These are phyloP conservation scores for Platorchestia sp. DNA, from an alignment of 1,140 invertebrate species.

Conservation along the genomic window DNA sequence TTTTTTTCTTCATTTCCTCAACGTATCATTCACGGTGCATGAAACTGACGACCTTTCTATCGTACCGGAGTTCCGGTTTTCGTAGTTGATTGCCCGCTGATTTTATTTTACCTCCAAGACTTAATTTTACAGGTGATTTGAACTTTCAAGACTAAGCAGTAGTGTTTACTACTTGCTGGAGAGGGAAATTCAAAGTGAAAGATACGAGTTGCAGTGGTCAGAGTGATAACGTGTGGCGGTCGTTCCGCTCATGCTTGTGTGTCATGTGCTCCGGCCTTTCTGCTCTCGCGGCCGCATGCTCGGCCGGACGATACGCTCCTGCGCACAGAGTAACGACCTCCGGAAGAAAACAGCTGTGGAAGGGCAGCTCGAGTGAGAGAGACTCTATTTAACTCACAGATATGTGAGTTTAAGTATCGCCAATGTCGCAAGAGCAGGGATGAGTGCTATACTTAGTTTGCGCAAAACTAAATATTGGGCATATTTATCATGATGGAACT, in stretches of 20 bases:
- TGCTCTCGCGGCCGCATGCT: not conserved
- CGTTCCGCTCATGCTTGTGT: slow-evolving; percentile 11
- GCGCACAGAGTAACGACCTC: not conserved
- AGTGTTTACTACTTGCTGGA: not conserved
- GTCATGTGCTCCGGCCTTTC: not conserved
- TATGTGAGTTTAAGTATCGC: not conserved
- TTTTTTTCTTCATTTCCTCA: not conserved
- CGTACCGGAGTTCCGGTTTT: not conserved
- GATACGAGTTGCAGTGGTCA: not conserved
- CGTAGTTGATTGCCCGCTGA: not conserved
- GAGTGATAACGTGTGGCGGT: slow-evolving; percentile 7
- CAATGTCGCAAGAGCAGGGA: not conserved
- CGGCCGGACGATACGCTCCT: slow-evolving; percentile 18
- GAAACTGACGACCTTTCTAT: not conserved
- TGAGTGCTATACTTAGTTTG: not conserved
- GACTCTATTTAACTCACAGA: not conserved
- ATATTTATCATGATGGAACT: not conserved
- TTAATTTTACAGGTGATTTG: not conserved
- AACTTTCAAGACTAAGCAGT: not conserved
- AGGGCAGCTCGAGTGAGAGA: not conserved
- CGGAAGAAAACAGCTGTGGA: not conserved
- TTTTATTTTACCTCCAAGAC: not conserved
- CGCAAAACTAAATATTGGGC: not conserved
- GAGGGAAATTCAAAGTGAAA: not conserved
- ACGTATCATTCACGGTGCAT: not conserved